These are phyloP conservation scores for Leguminivora glycinivorella DNA, from an alignment of 1,140 invertebrate species.

Conservation along the genomic window DNA sequence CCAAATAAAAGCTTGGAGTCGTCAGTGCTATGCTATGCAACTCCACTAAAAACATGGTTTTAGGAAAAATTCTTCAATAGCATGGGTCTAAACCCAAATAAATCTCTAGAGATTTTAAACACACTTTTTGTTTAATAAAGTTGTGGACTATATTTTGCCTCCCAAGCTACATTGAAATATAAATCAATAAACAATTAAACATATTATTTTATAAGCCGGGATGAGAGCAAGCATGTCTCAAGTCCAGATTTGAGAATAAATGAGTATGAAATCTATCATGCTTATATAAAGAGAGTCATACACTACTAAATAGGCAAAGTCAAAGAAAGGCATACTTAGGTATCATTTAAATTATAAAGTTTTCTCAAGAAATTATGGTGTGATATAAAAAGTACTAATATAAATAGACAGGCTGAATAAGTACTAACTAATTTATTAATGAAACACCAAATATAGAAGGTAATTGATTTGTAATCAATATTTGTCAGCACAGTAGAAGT, in stretches of 20 bases:
- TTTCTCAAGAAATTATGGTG: no score
- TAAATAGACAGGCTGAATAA: background rate
- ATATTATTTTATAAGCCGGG: conserved; percentile 47
- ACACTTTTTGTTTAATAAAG: background rate
- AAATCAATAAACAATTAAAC: conserved; percentile 31
- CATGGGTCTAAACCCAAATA: no score
- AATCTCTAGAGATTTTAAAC: no score
- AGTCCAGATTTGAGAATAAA: conserved; percentile 41
- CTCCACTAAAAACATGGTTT: no score
- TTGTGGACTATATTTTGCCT: background rate
- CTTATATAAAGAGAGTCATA: background rate
- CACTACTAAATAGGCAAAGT: background rate
- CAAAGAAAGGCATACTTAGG: no score
- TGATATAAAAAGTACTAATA: no score
- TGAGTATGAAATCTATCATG: conserved; percentile 26
- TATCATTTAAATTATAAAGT: no score
- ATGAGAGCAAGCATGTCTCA: conserved; percentile 46
- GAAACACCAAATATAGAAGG: background rate
- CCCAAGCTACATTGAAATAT: conserved; percentile 29
- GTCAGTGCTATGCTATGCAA: no score
- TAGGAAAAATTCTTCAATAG: no score
- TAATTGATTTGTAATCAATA: background rate
- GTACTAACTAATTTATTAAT: background rate
- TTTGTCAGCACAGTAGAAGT: background rate
- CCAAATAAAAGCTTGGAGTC: no score